Evolutionary conservation across 1,140 invertebrate species (phyloP), one percentile per base, ranked within the genome.

Genomic region (Drosophila pachea): DNA sequence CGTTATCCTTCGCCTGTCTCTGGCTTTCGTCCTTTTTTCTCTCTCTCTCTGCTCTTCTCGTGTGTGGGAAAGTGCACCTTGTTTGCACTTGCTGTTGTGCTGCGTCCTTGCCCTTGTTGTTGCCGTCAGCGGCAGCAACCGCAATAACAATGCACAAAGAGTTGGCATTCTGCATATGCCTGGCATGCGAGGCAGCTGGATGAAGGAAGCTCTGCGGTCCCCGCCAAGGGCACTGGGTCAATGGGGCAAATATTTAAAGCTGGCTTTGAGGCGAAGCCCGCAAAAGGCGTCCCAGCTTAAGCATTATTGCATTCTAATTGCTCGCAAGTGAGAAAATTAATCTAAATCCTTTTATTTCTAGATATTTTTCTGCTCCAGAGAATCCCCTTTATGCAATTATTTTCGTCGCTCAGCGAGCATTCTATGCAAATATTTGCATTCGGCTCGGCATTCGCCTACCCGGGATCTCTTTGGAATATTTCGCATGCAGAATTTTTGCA

Each of bases 111-210:
- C 76, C 79, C 79, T 83, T 82, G 70, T 72, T 77, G 77, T 64
- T 33, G 42, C 40, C 43, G 48, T 32, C 43, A 60, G 63, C 33
- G 64, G 55, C 36, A 47, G 11, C 43, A 48, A 52, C 32, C 42
- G 32, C 43, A 38, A 49, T 38, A 29, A 59, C 60, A 35, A 64
- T 61, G 66, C 33, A 48, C 53, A 56, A 55, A 64, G 64, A 76
- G 72, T 62, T 76, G 78, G 75, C 72, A 78, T 82, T 82, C 73
- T 72, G 79, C 78, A 83, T 82, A 82, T 83, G 78, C 65, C 68
- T 78, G 78, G 66, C 60, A 72, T 81, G 78, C 74, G 62, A 81
- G 78, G 59, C 43, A 42, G 55, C 58, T 63, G 58, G 56, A 40
- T 52, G 76, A 56, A 67, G 49, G n/a, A n/a, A n/a, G n/a, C n/a